Conservation (phyloP, 2,797 vertebrate species). For the Pseudomugil tenellus region DNA sequence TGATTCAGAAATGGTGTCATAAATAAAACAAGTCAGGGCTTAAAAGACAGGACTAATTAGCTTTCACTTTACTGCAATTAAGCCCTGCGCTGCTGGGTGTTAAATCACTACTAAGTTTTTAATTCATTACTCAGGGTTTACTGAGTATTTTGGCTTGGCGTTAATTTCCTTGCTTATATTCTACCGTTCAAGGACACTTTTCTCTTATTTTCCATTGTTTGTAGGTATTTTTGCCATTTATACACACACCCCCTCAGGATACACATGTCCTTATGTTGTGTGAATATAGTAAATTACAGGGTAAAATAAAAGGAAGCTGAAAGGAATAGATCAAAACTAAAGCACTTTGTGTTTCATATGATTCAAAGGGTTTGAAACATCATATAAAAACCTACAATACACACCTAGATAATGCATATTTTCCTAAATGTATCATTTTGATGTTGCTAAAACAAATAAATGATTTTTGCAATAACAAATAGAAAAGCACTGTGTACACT, state of each 20-base stretch:
- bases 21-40: slow-evolving; percentile 64
- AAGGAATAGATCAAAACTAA: too few species aligned
- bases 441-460: not conserved
- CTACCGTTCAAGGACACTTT: slow-evolving; percentile 47
- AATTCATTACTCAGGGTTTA: slow-evolving; percentile 71
- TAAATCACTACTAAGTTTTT: slow-evolving; percentile 57
- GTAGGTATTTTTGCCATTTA: not conserved
- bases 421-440: not conserved
- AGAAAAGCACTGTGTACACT: not conserved
- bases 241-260: too few species aligned
- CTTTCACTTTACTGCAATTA: slow-evolving; percentile 66
- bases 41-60: slow-evolving; percentile 69
- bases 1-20: slow-evolving; percentile 52
- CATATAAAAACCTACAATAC: not conserved
- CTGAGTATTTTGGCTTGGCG: slow-evolving; percentile 42
- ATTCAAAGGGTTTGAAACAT: not conserved
- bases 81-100: slow-evolving; percentile 60
- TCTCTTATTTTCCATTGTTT: slow-evolving; percentile 37
- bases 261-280: too few species aligned
- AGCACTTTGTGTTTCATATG: not conserved
- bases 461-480: not conserved
- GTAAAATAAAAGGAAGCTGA: too few species aligned
- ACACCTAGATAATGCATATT: not conserved
- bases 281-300: too few species aligned
- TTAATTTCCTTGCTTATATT: slow-evolving; percentile 47